Conservation (phyloP, 2,113 vertebrate species). For the Anguilla rostrata region DNA sequence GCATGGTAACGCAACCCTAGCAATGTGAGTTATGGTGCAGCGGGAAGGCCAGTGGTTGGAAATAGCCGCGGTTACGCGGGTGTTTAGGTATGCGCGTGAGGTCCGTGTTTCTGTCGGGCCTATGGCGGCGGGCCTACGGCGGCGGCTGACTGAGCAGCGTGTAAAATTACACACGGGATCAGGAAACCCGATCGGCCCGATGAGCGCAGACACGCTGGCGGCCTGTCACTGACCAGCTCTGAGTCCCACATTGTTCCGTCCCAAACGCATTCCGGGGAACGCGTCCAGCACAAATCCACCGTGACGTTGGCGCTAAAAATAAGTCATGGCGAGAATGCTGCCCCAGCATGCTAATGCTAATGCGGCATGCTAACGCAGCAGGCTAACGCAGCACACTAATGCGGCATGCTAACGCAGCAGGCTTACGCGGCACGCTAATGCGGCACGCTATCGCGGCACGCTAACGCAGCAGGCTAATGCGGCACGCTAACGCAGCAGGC, state of each 20-base stretch:
- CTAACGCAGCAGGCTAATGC: too few relatives aligned
- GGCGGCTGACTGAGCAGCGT: constrained; percentile 57
- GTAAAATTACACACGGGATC: constrained; percentile 65
- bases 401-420: too few relatives aligned
- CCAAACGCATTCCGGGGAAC: neutral
- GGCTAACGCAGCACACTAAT: too few relatives aligned
- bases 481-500: too few relatives aligned
- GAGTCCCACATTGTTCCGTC: neutral
- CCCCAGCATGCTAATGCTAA: neutral
- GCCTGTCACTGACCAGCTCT: neutral
- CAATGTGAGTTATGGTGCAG: neutral
- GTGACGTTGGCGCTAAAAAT: neutral
- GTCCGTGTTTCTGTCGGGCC: constrained; percentile 42
- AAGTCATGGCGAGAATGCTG: neutral
- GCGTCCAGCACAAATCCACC: neutral
- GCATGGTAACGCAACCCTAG: neutral
- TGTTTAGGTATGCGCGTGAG: constrained; percentile 52
- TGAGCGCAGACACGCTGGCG: constrained; percentile 22
- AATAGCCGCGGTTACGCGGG: constrained; percentile 36
- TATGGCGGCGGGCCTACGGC: constrained; percentile 30
- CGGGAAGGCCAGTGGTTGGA: neutral
- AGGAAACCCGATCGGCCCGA: constrained; percentile 58
- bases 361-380: too few relatives aligned
- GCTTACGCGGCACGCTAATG: too few relatives aligned
- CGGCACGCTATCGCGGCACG: too few relatives aligned